A percentile compares a stretch with the other conserved stretches of the same genome.
Conservation (phyloP, 1,140 invertebrate species). For the Halesus radiatus region DNA sequence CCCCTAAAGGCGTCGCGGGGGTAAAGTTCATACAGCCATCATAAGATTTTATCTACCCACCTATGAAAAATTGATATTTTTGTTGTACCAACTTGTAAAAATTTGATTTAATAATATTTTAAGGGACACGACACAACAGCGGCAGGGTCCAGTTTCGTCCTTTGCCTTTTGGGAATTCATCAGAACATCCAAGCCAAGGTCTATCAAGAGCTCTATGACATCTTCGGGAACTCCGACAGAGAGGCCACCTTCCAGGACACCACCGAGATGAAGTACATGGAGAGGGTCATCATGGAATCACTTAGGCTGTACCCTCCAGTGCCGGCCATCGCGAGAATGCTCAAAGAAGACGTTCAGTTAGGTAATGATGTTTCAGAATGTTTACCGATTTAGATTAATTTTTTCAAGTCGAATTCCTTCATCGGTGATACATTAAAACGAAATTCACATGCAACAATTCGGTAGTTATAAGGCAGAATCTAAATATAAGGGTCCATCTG, state of each 20-base stretch:
- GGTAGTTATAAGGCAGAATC: no score
- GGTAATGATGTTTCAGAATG: conserved; percentile 2
- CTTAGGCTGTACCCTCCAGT: conserved; percentile 78
- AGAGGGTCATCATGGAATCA: conserved; percentile 80
- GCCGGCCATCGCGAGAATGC: conserved; percentile 39
- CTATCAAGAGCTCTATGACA: conserved; percentile 53
- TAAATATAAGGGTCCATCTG: no score
- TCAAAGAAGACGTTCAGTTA: conserved; percentile 44
- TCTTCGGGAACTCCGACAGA: conserved; percentile 55
- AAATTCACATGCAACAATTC: no score
- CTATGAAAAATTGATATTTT: no score
- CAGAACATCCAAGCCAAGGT: conserved; percentile 73
- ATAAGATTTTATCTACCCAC: no score
- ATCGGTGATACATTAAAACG: no score
- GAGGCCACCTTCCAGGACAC: conserved; percentile 68
- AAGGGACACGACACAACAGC: conserved; percentile 92
- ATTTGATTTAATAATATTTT: no score
- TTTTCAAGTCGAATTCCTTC: no score
- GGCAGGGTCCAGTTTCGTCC: conserved; percentile 86
- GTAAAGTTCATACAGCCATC: no score
- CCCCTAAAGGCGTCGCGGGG: no score
- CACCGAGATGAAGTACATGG: conserved; percentile 76
- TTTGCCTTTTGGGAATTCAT: conserved; percentile 85
- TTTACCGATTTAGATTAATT: no score
- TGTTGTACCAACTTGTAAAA: no score